These are phyloP conservation scores for Petrocephalus sullivani DNA, from an alignment of 2,797 vertebrate species.

Conservation along the genomic window DNA sequence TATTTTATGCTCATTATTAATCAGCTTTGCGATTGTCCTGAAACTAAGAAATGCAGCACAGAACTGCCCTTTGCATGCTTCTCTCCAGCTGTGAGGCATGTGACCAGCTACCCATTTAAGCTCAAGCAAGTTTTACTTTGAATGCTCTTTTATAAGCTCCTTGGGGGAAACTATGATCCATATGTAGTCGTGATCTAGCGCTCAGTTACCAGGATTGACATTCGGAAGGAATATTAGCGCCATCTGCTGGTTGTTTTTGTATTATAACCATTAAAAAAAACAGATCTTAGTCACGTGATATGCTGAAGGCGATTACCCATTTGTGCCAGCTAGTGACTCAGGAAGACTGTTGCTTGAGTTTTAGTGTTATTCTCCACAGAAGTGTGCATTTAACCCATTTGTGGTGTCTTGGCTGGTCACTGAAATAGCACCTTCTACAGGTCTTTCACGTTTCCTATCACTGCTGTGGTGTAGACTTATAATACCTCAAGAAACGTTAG, in stretches of 20 bases:
- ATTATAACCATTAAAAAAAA: background rate
- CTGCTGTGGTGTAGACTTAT: background rate
- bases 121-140: background rate
- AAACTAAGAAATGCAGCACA: background rate
- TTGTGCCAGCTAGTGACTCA: background rate
- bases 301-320: background rate
- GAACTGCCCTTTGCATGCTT: background rate
- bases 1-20: background rate
- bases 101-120: background rate
- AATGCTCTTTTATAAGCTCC: too few relatives aligned
- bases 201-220: background rate
- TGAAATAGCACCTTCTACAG: background rate
- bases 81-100: background rate
- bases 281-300: too few relatives aligned
- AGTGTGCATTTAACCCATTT: background rate
- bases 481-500: background rate
- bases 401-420: background rate
- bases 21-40: background rate
- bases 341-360: background rate
- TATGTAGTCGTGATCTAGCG: too few relatives aligned
- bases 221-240: background rate
- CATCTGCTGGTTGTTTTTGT: slow-evolving; percentile 5
- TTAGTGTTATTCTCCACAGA: background rate
- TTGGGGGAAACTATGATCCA: too few relatives aligned
- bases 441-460: background rate